A percentile compares a stretch with the other conserved stretches of the same genome.
phyloP scores from a whole-genome alignment of 1,140 invertebrate species.

The Drosophila parabipectinata region DNA sequence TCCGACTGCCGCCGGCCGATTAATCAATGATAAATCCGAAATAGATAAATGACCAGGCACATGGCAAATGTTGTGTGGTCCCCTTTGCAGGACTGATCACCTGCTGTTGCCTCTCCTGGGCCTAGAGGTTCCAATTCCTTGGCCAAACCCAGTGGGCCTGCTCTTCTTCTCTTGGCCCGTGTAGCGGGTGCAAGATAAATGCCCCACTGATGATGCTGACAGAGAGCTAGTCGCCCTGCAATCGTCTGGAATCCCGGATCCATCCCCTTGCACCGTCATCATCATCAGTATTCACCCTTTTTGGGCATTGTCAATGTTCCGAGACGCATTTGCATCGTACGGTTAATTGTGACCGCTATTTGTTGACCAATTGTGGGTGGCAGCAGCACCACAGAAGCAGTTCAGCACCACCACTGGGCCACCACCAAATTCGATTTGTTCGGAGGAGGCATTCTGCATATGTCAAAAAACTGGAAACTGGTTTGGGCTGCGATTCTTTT shows the following conservation, averaged over 20 bases:
- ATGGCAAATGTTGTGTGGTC: constrained; percentile 76
- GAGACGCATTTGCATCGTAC: constrained; percentile 77
- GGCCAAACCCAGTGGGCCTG: constrained; percentile 30
- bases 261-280: constrained; percentile 20
- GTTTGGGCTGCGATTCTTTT: constrained; percentile 35
- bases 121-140: constrained; percentile 1
- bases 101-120: constrained; percentile 52
- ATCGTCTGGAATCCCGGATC: constrained; percentile 27
- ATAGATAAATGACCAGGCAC: constrained; percentile 78
- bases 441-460: constrained; percentile 24
- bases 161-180: neutral
- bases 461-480: constrained; percentile 24
- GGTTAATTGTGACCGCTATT: constrained; percentile 80
- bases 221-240: constrained; percentile 34
- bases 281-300: constrained; percentile 50
- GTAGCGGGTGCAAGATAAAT: constrained; percentile 81
- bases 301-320: constrained; percentile 66
- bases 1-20: constrained; percentile 65
- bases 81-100: constrained; percentile 59
- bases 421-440: constrained; percentile 49
- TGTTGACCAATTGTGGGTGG: constrained; percentile 79
- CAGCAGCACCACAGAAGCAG: constrained; percentile 31
- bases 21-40: constrained; percentile 83
- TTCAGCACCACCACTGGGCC: constrained; percentile 13
- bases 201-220: constrained; percentile 79